Percentiles rank a stretch among this genome's conserved stretches.
phyloP scores from a whole-genome alignment of 2,113 vertebrate genomes.

The Paedocypris sp. region DNA sequence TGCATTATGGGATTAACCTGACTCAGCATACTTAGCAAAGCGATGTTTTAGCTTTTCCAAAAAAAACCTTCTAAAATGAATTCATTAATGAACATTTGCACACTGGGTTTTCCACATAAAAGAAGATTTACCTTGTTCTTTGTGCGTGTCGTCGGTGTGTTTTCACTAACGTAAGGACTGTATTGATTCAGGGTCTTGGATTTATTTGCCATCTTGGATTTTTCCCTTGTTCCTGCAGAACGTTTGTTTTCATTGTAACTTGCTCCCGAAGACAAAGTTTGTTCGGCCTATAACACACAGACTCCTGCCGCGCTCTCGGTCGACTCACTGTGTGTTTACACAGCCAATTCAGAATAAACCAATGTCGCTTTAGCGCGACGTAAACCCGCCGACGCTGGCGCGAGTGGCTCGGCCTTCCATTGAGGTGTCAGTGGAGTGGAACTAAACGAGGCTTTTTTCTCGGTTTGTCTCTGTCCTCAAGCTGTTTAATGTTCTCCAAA shows the following conservation, averaged over 20 bases:
- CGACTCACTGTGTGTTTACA: conserved; percentile 11
- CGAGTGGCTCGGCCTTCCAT: background rate
- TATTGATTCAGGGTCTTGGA: conserved; percentile 11
- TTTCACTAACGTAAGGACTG: background rate
- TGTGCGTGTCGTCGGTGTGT: background rate
- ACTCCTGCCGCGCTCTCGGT: background rate
- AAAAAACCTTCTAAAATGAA: too few species aligned
- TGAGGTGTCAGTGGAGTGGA: conserved; percentile 3
- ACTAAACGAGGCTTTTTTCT: background rate
- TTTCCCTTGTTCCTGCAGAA: conserved; percentile 7
- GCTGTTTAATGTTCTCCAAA: background rate
- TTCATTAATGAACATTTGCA: too few species aligned
- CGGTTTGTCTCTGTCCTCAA: background rate
- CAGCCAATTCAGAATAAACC: conserved; percentile 16
- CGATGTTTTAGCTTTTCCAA: too few species aligned
- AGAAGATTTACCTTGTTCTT: conserved; percentile 14
- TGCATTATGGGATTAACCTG: too few species aligned
- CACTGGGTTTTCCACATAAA: background rate
- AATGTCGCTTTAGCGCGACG: conserved; percentile 27
- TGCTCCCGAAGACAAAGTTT: conserved; percentile 4
- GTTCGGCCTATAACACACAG: background rate
- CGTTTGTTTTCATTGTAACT: conserved; percentile 30
- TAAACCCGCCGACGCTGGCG: background rate
- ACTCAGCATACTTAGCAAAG: too few species aligned
- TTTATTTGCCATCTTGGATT: conserved; percentile 23